phyloP scores from a whole-genome alignment of 2,888 invertebrate genomes.

The Oscheius sp. region DNA sequence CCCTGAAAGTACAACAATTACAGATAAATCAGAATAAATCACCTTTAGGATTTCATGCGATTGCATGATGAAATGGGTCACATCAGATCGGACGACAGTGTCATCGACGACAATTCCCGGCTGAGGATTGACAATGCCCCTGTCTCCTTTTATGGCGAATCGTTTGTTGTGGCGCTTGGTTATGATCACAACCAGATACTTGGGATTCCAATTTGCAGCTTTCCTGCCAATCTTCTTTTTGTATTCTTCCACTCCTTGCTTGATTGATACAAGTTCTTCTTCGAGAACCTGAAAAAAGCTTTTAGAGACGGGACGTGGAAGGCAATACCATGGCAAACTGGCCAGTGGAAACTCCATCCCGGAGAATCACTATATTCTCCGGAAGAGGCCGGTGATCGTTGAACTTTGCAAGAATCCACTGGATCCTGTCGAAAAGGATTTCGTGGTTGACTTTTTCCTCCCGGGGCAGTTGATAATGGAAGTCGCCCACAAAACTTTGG shows the following conservation, averaged over 20 bases:
- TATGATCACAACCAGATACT: slow-evolving; percentile 56
- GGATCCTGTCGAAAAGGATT: slow-evolving; percentile 39
- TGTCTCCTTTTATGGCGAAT: slow-evolving; percentile 36
- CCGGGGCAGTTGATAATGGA: slow-evolving; percentile 47
- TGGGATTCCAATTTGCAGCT: slow-evolving; percentile 42
- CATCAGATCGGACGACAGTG: slow-evolving; percentile 44
- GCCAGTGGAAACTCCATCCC: slow-evolving; percentile 57
- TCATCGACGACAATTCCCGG: slow-evolving; percentile 56
- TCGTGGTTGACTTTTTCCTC: slow-evolving; percentile 40
- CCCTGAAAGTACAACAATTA: slow-evolving; percentile 44
- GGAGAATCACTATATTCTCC: slow-evolving; percentile 39
- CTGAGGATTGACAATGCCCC: slow-evolving; percentile 41
- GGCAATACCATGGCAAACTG: slow-evolving; percentile 47
- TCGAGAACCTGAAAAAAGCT: slow-evolving; percentile 33
- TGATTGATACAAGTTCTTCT: slow-evolving; percentile 41
- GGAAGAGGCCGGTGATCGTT: slow-evolving; percentile 39
- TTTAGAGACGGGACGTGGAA: neutral
- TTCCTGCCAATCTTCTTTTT: neutral
- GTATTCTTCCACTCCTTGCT: slow-evolving; percentile 30
- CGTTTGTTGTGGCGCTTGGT: slow-evolving; percentile 63
- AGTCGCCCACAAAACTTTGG: slow-evolving; percentile 51
- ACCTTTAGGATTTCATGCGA: slow-evolving; percentile 38
- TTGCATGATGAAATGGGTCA: slow-evolving; percentile 60
- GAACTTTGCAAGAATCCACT: slow-evolving; percentile 44
- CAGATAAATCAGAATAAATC: neutral